A percentile compares a stretch with the other conserved stretches of the same genome.
Evolutionary conservation across 2,888 invertebrate species (phyloP).

Genomic region (Sarcophaga variegata): DNA sequence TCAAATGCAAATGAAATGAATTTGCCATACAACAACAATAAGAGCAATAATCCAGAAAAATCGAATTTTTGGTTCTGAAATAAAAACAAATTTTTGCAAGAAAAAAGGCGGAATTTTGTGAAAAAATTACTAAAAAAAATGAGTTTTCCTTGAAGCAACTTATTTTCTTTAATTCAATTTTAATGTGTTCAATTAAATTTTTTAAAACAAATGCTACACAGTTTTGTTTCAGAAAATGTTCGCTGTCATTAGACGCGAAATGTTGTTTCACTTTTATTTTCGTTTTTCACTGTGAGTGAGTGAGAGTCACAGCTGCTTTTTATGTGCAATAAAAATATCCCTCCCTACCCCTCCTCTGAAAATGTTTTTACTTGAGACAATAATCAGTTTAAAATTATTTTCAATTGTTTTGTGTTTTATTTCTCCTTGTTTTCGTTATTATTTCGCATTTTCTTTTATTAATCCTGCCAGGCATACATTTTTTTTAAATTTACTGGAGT

Average conservation of each 20-base stretch:
- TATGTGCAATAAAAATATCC: constrained; percentile 1
- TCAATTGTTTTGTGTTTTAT: background rate
- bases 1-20: constrained; percentile 59
- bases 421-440: background rate
- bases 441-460: background rate
- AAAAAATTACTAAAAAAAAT: no score
- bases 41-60: no score
- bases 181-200: constrained; percentile 51
- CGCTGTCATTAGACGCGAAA: background rate
- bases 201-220: no score
- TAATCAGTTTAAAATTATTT: constrained; percentile 39
- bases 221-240: background rate
- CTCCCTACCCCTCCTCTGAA: no score
- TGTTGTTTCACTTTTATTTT: constrained; percentile 20
- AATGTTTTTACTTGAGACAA: no score
- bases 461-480: background rate
- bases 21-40: constrained; percentile 21
- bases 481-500: constrained; percentile 26
- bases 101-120: no score
- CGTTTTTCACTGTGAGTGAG: background rate
- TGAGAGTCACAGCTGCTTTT: constrained; percentile 57
- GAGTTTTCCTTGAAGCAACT: background rate
- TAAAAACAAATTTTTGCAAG: no score
- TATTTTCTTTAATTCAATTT: constrained; percentile 9
- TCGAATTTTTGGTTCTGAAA: no score